Conservation (phyloP, 2,888 invertebrate genomes). For the Odontocerum albicorne region DNA sequence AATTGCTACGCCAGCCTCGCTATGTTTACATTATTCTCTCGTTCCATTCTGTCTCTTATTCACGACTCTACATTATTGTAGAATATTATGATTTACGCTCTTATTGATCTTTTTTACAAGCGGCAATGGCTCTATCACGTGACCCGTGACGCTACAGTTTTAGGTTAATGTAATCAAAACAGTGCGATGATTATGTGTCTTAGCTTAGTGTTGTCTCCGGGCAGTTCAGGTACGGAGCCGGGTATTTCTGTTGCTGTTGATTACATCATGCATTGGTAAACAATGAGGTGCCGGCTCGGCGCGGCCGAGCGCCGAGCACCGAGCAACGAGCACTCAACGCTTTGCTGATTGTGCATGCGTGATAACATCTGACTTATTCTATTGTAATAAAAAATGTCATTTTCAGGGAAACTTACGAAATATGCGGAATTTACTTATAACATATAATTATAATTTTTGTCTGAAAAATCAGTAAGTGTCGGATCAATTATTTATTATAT, state of each 20-base stretch:
- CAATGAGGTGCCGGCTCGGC: neutral
- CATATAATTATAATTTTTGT: too few relatives aligned
- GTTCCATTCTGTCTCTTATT: too few relatives aligned
- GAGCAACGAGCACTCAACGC: too few relatives aligned
- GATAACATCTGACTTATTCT: too few relatives aligned
- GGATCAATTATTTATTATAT: too few relatives aligned
- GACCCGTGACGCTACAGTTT: slow-evolving; percentile 27
- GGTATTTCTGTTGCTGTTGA: slow-evolving; percentile 14
- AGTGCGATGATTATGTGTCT: slow-evolving; percentile 13
- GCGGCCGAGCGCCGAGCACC: neutral
- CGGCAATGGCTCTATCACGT: slow-evolving; percentile 15
- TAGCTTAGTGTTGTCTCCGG: slow-evolving; percentile 17
- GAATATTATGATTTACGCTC: neutral
- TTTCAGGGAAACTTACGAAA: too few relatives aligned
- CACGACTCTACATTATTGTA: neutral
- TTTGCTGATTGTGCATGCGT: too few relatives aligned
- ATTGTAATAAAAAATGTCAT: too few relatives aligned
- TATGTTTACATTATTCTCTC: neutral
- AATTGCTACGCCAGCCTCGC: neutral
- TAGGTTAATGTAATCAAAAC: slow-evolving; percentile 31
- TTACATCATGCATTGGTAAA: slow-evolving; percentile 21
- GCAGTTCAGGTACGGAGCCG: slow-evolving; percentile 1
- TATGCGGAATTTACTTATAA: too few relatives aligned
- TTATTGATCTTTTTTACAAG: slow-evolving; percentile 17
- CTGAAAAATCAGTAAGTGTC: too few relatives aligned